Conservation (phyloP, 2,113 vertebrate genomes). For the Aepyceros melampus region DNA sequence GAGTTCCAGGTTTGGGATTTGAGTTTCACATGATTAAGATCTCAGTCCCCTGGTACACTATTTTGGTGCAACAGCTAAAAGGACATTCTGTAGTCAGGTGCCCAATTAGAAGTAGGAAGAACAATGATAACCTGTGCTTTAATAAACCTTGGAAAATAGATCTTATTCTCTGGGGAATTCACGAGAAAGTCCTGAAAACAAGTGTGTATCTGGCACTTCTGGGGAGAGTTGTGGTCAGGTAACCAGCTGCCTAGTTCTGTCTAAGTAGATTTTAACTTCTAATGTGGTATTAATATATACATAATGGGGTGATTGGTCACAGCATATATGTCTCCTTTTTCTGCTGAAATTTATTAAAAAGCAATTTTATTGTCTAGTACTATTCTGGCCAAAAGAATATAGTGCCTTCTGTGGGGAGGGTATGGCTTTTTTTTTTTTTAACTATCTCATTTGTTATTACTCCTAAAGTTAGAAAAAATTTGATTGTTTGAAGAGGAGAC, state of each 20-base stretch:
- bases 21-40: neutral
- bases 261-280: neutral
- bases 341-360: neutral
- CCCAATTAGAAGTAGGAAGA: neutral
- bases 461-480: neutral
- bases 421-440: fast-evolving
- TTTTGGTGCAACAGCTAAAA: neutral
- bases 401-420: neutral
- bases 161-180: neutral
- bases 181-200: neutral
- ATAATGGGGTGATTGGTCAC: neutral
- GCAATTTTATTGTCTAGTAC: neutral
- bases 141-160: neutral
- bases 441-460: neutral
- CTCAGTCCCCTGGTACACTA: neutral
- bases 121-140: neutral
- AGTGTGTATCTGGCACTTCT: neutral
- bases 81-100: neutral
- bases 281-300: neutral
- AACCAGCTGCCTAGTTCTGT: neutral
- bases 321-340: neutral
- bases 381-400: neutral
- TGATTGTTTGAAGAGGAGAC: neutral
- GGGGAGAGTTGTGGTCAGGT: neutral
- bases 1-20: neutral